Conservation (phyloP, 2,888 invertebrate genomes). For the Hyposoter didymator region DNA sequence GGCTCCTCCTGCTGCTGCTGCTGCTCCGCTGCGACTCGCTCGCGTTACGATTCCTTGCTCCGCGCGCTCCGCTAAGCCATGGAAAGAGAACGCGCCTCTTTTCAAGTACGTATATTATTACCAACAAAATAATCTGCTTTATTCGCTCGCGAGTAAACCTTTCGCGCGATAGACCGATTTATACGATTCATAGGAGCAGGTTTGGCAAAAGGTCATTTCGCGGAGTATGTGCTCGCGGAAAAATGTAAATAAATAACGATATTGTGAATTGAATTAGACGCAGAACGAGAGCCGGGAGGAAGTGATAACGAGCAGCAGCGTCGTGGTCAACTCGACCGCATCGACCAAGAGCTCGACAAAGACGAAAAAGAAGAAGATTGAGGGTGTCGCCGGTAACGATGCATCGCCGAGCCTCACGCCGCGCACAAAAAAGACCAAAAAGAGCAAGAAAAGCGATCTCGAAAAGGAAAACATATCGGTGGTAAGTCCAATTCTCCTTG, state of each 20-base stretch:
- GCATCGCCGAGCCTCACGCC: constrained; percentile 82
- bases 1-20: constrained; percentile 35
- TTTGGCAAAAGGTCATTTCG: too few species aligned
- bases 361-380: constrained; percentile 83
- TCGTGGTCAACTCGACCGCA: constrained; percentile 75
- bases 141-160: too few species aligned
- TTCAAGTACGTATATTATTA: constrained; percentile 52
- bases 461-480: constrained; percentile 89
- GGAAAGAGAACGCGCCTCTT: constrained; percentile 62
- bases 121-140: not conserved
- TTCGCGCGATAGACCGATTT: too few species aligned
- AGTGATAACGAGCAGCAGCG: constrained; percentile 79
- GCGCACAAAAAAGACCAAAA: constrained; percentile 87
- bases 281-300: constrained; percentile 83
- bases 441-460: constrained; percentile 87
- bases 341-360: constrained; percentile 78
- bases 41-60: constrained; percentile 50
- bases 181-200: too few species aligned
- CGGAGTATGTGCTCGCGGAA: not conserved
- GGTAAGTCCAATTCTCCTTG: constrained; percentile 84
- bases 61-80: constrained; percentile 49
- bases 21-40: constrained; percentile 30
- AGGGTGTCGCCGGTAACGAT: constrained; percentile 81
- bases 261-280: constrained; percentile 35
- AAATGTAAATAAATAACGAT: too few species aligned